phyloP scores from a whole-genome alignment of 2,113 vertebrate genomes.

The Tyto alba region DNA sequence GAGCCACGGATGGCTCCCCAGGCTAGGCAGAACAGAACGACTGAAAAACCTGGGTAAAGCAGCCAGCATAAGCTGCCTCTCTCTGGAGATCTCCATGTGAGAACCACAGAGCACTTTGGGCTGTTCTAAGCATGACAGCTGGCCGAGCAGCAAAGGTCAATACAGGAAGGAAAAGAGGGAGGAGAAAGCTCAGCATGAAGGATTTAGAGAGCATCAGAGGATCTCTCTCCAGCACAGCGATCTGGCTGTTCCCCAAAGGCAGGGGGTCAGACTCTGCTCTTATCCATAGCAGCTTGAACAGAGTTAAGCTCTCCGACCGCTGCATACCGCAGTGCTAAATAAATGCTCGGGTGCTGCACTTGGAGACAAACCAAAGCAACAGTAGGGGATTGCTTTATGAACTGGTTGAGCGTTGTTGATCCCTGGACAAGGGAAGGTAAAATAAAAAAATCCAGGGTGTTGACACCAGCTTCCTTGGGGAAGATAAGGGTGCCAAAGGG shows the following conservation, averaged over 20 bases:
- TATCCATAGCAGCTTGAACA: background rate
- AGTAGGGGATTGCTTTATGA: background rate
- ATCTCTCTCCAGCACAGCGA: background rate
- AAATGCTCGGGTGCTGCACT: background rate
- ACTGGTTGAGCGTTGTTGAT: background rate
- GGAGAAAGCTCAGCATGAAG: background rate
- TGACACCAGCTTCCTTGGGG: background rate
- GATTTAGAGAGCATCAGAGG: background rate
- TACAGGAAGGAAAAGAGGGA: background rate
- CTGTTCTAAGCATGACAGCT: conserved; percentile 18
- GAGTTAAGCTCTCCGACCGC: background rate
- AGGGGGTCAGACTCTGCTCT: background rate
- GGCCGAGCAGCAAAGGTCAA: conserved; percentile 10
- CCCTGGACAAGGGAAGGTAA: background rate
- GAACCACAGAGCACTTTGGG: background rate
- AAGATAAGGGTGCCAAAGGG: background rate
- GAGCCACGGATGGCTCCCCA: background rate
- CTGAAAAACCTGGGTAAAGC: background rate
- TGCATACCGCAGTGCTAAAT: background rate
- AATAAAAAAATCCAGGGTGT: background rate
- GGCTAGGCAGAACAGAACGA: background rate
- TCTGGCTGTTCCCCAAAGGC: background rate
- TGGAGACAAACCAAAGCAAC: background rate
- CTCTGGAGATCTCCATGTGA: background rate
- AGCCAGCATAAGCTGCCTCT: background rate